Percentiles rank a stretch among this genome's conserved stretches.
phyloP scores from a whole-genome alignment of 2,113 vertebrate species.

The Bettongia penicillata region DNA sequence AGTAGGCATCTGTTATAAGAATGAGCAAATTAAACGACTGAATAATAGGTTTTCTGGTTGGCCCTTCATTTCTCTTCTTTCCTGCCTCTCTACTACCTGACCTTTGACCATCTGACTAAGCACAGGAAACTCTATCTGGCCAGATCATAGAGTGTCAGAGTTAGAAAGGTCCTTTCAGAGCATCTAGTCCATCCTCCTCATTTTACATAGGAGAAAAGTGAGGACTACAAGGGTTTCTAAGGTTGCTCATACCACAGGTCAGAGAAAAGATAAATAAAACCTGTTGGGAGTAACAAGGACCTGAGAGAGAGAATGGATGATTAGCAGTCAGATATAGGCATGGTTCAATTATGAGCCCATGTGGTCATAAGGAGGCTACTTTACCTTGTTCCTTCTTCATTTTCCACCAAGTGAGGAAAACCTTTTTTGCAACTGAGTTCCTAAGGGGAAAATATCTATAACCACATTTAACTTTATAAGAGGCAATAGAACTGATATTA shows the following conservation, averaged over 20 bases:
- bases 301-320: background rate
- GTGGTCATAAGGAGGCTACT: background rate
- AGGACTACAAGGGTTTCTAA: background rate
- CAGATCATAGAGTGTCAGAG: background rate
- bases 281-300: background rate
- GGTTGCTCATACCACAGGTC: background rate
- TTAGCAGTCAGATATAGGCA: background rate
- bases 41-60: background rate
- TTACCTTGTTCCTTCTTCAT: background rate
- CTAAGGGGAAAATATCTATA: background rate
- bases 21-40: background rate
- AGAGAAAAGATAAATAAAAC: background rate
- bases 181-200: background rate
- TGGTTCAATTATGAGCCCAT: background rate
- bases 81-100: background rate
- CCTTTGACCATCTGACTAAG: background rate
- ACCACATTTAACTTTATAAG: background rate
- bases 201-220: background rate
- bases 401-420: background rate
- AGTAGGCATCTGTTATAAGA: background rate
- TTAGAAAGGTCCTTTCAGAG: background rate
- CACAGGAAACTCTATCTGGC: background rate
- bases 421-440: background rate
- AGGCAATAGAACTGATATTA: background rate
- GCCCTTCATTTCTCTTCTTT: background rate